Conservation (phyloP, 2,797 vertebrate genomes). For the Enteromius anoplus region DNA sequence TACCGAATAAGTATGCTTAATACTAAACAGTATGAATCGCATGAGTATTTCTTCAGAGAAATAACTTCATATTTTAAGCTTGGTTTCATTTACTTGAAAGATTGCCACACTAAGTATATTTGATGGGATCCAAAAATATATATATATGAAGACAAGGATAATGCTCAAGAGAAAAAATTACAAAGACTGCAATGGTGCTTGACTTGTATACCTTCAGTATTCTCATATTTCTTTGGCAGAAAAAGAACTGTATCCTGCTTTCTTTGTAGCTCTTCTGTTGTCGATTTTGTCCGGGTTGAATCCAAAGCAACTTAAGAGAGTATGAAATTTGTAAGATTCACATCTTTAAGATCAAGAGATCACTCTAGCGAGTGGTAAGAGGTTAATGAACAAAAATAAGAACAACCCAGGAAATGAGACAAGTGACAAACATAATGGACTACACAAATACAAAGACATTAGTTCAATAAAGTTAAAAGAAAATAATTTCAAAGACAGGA, state of each 20-base stretch:
- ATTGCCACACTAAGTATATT: background rate
- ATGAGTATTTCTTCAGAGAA: background rate
- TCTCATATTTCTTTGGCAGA: background rate
- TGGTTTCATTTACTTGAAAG: constrained; percentile 1
- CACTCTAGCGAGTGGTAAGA: constrained; percentile 47
- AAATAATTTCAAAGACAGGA: background rate
- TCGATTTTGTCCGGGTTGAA: background rate
- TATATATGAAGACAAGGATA: background rate
- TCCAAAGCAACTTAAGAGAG: constrained; percentile 38
- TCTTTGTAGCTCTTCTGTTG: constrained; percentile 3
- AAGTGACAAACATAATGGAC: background rate
- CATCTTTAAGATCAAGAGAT: constrained; percentile 28
- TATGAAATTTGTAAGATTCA: constrained; percentile 2
- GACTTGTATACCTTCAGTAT: constrained; percentile 31
- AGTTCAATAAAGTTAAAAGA: constrained; percentile 25
- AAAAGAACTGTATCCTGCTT: constrained; percentile 10
- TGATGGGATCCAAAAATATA: background rate
- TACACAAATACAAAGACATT: background rate
- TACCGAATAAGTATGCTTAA: background rate
- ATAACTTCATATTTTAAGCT: background rate
- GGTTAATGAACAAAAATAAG: constrained; percentile 23
- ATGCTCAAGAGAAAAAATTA: background rate
- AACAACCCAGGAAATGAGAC: background rate
- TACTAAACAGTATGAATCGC: background rate
- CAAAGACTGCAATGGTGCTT: constrained; percentile 1